A percentile compares a stretch with the other conserved stretches of the same genome.
Evolutionary conservation across 2,113 vertebrate species (phyloP).

Genomic region (Ranitomeya imitator): DNA sequence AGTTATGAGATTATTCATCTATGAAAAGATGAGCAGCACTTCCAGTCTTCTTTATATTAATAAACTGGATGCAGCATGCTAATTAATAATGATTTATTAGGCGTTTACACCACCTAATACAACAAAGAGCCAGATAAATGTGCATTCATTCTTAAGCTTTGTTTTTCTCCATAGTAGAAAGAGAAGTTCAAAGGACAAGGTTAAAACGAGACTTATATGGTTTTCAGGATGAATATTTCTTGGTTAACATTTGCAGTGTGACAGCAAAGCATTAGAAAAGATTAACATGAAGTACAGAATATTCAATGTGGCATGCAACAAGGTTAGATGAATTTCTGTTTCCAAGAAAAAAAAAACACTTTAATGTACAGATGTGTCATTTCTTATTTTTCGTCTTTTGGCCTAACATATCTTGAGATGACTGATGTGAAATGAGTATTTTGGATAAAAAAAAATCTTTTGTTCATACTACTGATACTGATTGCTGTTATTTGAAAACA

Average conservation of each 20-base stretch:
- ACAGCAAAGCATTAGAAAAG: constrained; percentile 14
- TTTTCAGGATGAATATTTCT: background rate
- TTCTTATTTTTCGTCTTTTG: too few relatives aligned
- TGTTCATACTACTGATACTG: too few relatives aligned
- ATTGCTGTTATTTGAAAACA: too few relatives aligned
- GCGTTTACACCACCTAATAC: constrained; percentile 19
- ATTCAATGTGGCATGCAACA: background rate
- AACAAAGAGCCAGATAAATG: constrained; percentile 30
- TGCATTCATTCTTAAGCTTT: background rate
- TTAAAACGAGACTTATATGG: background rate
- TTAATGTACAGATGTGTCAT: too few relatives aligned
- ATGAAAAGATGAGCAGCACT: constrained; percentile 43
- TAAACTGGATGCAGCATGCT: constrained; percentile 17
- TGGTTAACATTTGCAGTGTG: background rate
- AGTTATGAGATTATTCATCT: constrained; percentile 53
- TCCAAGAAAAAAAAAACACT: background rate
- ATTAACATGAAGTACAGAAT: background rate
- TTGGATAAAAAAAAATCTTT: too few relatives aligned
- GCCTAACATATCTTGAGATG: too few relatives aligned
- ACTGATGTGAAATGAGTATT: too few relatives aligned
- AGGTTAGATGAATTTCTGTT: background rate
- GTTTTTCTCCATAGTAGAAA: background rate
- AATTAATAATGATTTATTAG: constrained; percentile 57
- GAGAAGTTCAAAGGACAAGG: constrained; percentile 14
- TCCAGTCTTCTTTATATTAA: constrained; percentile 48